Base-by-base conservation (phyloP, 37 sponge, comb jelly and placozoan species). In the Oscarella lobularis region DNA sequence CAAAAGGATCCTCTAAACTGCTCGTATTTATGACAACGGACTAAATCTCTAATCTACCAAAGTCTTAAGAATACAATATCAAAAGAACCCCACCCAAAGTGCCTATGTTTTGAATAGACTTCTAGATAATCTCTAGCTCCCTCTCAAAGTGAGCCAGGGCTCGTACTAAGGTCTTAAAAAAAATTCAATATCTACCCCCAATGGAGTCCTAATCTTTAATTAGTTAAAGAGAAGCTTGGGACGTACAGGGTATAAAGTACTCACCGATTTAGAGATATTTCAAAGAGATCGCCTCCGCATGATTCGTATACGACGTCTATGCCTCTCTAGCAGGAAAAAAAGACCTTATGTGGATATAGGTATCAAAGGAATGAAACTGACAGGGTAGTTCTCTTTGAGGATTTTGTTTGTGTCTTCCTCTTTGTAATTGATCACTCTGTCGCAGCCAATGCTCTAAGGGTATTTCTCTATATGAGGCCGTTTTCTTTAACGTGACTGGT, bases 391-490 rank as follows among this genome's bases (percentile, higher is more conserved):
- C 31, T 66, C 55, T 40, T 75, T 75, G 34, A 89, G 35, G 29
- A 89, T 81, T 35, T 20, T 33, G 9, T 75, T 77, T n/a, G 86
- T 39, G 67, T 79, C 65, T 38, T 89, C 90, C 41, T 65, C 73
- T 66, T 83, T 86, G 78, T 89, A 89, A 81, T 89, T 89, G 54
- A 89, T 80, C 66, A 87, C 81, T 9, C 88, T 75, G 74, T 89
- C 81, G 38, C 90, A 89, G 2, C 90, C 90, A 20, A 89, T 66
- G 1, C 29, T 35, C 73, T 70, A 70, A 29, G 27, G 37, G n/a
- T n/a, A n/a, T n/a, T n/a, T n/a, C n/a, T n/a, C n/a, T n/a, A n/a
- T 20, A 20, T 29, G 35, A 70, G 27, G 20, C 27, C n/a, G n/a
- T n/a, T n/a, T n/a, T n/a, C n/a, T n/a, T n/a, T n/a, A n/a, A n/a